These are phyloP conservation scores for Glaucopsyche alexis DNA, from an alignment of 2,888 invertebrate genomes.

Conservation along the genomic window DNA sequence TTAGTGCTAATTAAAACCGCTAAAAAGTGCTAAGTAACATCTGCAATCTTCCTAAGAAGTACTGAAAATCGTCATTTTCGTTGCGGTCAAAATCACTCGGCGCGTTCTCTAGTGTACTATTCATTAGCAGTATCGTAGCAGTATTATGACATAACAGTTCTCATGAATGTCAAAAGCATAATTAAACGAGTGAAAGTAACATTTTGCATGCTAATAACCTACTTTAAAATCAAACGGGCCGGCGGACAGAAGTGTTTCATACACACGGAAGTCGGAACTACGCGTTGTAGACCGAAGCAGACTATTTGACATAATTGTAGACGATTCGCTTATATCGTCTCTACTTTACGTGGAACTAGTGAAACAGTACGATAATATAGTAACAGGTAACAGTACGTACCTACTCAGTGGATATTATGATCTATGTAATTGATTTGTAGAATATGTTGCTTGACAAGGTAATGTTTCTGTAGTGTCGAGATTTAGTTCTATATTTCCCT, in stretches of 20 bases:
- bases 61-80: background rate
- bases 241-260: background rate
- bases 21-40: too few species aligned
- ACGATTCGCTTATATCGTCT: background rate
- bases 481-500: too few species aligned
- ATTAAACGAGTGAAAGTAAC: slow-evolving; percentile 25
- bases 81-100: background rate
- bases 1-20: too few species aligned
- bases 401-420: too few species aligned
- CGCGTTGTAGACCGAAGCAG: slow-evolving; percentile 3
- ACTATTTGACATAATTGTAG: slow-evolving; percentile 11
- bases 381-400: too few species aligned
- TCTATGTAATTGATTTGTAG: too few species aligned
- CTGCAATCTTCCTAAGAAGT: too few species aligned
- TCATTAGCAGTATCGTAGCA: slow-evolving; percentile 2
- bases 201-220: slow-evolving; percentile 28
- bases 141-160: slow-evolving; percentile 10
- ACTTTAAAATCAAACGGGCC: slow-evolving; percentile 21
- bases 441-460: too few species aligned
- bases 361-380: background rate
- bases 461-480: too few species aligned
- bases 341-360: background rate
- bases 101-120: background rate
- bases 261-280: slow-evolving; percentile 19
- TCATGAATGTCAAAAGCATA: slow-evolving; percentile 24